Conservation (phyloP, 2,888 invertebrate genomes). For the Lasioglossum lativentre region DNA sequence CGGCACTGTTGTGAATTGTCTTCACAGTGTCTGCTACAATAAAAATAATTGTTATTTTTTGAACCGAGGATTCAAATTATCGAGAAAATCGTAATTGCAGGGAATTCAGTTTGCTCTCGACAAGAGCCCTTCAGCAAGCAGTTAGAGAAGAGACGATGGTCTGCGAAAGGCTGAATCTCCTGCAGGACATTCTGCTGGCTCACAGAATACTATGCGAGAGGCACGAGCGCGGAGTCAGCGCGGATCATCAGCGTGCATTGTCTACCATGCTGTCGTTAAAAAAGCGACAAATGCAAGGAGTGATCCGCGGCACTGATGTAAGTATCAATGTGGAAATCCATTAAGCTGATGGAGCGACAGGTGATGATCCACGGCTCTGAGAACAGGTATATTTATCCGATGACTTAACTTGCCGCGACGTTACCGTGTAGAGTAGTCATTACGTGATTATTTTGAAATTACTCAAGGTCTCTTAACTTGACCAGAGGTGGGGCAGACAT, state of each 20-base stretch:
- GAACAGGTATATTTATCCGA: slow-evolving; percentile 41
- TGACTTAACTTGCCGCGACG: slow-evolving; percentile 42
- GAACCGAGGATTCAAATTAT: too few species aligned
- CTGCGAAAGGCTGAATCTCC: slow-evolving; percentile 86
- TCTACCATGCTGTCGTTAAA: slow-evolving; percentile 88
- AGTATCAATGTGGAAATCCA: slow-evolving; percentile 30
- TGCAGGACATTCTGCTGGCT: slow-evolving; percentile 86
- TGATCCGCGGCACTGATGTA: slow-evolving; percentile 87
- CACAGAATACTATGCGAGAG: slow-evolving; percentile 87
- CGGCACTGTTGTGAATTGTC: too few species aligned
- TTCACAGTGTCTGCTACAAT: too few species aligned
- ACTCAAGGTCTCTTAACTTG: slow-evolving; percentile 48
- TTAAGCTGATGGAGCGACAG: neutral
- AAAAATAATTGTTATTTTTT: too few species aligned
- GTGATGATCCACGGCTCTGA: slow-evolving; percentile 34
- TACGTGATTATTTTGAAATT: slow-evolving; percentile 59
- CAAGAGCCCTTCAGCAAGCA: slow-evolving; percentile 85
- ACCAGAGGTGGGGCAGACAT: slow-evolving; percentile 28
- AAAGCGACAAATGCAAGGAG: slow-evolving; percentile 88
- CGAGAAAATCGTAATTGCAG: slow-evolving; percentile 73
- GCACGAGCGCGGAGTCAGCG: slow-evolving; percentile 87
- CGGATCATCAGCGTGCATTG: slow-evolving; percentile 87
- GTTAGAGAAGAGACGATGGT: slow-evolving; percentile 86
- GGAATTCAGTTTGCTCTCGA: slow-evolving; percentile 85
- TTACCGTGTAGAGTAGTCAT: slow-evolving; percentile 27